A percentile compares a stretch with the other conserved stretches of the same genome.
These are phyloP conservation scores for Sebastes taczanowskii DNA, from an alignment of 2,797 vertebrate genomes.

Conservation along the genomic window DNA sequence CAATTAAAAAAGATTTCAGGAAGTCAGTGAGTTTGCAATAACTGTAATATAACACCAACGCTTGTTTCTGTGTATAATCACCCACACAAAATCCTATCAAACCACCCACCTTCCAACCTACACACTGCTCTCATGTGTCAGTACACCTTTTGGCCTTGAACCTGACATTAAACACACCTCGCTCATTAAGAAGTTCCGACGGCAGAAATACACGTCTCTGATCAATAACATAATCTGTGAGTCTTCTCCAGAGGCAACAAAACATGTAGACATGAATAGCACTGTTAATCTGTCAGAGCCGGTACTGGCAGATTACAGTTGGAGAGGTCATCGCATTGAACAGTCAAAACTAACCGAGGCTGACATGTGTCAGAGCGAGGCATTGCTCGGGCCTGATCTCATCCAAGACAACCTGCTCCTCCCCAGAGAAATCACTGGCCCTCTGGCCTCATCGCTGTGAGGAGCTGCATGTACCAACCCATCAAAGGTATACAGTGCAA, in stretches of 20 bases:
- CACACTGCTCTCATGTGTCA: not conserved
- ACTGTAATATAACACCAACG: not conserved
- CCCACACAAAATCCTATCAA: not conserved
- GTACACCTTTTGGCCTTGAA: slow-evolving; percentile 33
- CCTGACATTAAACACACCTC: slow-evolving; percentile 21
- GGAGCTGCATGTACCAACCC: slow-evolving; percentile 45
- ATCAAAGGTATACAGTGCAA: slow-evolving; percentile 33
- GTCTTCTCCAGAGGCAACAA: slow-evolving; percentile 28
- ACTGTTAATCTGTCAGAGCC: slow-evolving; percentile 57
- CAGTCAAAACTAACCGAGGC: slow-evolving; percentile 69
- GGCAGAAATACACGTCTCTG: slow-evolving; percentile 31
- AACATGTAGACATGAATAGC: slow-evolving; percentile 52
- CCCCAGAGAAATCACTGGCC: slow-evolving; percentile 63
- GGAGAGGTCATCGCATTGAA: slow-evolving; percentile 54
- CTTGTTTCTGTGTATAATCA: not conserved
- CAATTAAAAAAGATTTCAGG: not conserved
- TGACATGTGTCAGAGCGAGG: slow-evolving; percentile 74
- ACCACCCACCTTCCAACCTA: not conserved
- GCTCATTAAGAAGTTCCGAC: slow-evolving; percentile 7
- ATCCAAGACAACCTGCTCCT: slow-evolving; percentile 58
- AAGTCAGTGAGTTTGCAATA: not conserved
- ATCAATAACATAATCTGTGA: slow-evolving; percentile 49
- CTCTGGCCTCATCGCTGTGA: slow-evolving; percentile 38
- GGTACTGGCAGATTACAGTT: slow-evolving; percentile 49
- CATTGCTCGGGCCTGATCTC: slow-evolving; percentile 53